These are phyloP conservation scores for Glossophaga mutica DNA, from an alignment of 2,797 vertebrate genomes.

Conservation along the genomic window DNA sequence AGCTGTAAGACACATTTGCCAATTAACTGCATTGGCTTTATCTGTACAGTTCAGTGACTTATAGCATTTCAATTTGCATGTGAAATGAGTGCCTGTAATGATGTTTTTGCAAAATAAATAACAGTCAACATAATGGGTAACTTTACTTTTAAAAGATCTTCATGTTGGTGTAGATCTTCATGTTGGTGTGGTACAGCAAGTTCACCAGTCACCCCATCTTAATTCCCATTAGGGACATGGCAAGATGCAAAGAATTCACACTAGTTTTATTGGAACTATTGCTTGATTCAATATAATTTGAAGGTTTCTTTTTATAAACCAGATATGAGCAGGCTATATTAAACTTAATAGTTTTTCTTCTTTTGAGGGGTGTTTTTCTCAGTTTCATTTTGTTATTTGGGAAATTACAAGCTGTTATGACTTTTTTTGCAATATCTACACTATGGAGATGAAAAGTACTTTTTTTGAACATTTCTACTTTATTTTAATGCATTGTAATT, in stretches of 20 bases:
- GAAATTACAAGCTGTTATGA: background rate
- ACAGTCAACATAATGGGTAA: background rate
- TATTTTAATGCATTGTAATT: background rate
- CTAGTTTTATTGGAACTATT: background rate
- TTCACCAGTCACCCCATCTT: background rate
- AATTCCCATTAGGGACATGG: background rate
- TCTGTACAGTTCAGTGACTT: constrained; percentile 34
- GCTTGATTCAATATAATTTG: background rate
- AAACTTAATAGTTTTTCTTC: background rate
- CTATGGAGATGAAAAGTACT: background rate
- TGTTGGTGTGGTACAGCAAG: background rate
- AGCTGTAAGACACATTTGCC: constrained; percentile 45
- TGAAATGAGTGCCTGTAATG: constrained; percentile 35
- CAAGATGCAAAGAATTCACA: background rate
- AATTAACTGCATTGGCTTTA: constrained; percentile 39
- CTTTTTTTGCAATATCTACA: background rate
- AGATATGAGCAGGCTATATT: background rate
- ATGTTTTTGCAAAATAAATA: constrained; percentile 44
- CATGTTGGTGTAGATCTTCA: background rate
- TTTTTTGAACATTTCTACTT: constrained; percentile 23
- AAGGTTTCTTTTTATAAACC: background rate
- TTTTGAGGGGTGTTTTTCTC: background rate
- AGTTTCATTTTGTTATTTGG: constrained; percentile 13
- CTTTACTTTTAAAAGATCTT: constrained; percentile 3
- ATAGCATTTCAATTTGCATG: constrained; percentile 42